Evolutionary conservation across 2,797 vertebrate genomes (phyloP), one percentile per base, ranked within the genome.

Genomic region (Myiothlypis coronata): DNA sequence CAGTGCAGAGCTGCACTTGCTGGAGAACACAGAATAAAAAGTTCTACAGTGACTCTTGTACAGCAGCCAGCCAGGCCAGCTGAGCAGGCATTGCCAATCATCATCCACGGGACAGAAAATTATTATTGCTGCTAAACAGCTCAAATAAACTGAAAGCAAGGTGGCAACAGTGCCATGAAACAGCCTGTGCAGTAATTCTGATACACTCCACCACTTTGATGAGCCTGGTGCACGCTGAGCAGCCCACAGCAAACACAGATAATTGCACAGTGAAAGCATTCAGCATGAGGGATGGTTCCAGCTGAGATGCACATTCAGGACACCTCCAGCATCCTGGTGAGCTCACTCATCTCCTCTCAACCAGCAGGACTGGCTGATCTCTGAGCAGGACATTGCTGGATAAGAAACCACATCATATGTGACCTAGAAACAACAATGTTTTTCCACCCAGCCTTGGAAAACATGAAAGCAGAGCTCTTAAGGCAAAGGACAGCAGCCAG

Each of bases 361-460:
- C 64, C 74, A 50, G 60, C 18, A 89, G 22, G 67, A 14, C 56
- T 6, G 68, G 27, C 22, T 83, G 21, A 44, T 52, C 19, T 0
- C 35, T 44, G 39, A 90, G 59, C 26, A 46, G 83, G 61, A 72
- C 65, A 13, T 5, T 55, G 43, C 41, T 78, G 88, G 78, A 65
- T 74, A 75, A 91, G n/a, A 61, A 90, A 50, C 69, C 47, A 89
- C 63, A 83, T 43, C 41, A 83, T 83, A 46, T 75, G 55, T 82
- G 76, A 94, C 72, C 83, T 94, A 90, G 64, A 93, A 94, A 94
- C 80, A 34, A 67, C 1, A 2, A 49, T 55, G 53, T 30, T 95
- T 91, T 95, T 86, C 86, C 77, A 93, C 22, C 32, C 65, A 84
- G 86, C 28, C 56, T 60, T 47, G 52, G 85, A 91, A 95, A 93